Percentiles rank a stretch among this genome's conserved stretches.
Evolutionary conservation across 92 coral and sea anemone species (phyloP).

Genomic region (Phenganax subtilis): DNA sequence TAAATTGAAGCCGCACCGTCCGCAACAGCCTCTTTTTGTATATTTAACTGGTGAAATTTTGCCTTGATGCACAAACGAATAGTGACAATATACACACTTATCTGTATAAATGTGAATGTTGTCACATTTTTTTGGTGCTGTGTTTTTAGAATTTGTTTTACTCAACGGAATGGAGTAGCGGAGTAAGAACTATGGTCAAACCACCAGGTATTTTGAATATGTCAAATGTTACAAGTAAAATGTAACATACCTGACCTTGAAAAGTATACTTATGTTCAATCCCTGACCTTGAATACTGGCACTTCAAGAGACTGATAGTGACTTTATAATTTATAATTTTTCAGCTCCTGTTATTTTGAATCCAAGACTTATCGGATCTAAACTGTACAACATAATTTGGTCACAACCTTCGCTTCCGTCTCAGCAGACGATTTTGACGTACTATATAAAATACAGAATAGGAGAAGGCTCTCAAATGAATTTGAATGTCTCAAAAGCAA

Average conservation of each 20-base stretch:
- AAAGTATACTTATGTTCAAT: too few relatives aligned
- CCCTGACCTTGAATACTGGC: too few relatives aligned
- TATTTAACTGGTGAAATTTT: background rate
- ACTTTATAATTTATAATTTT: too few relatives aligned
- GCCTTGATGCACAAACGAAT: background rate
- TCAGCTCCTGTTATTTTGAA: too few relatives aligned
- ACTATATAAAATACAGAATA: too few relatives aligned
- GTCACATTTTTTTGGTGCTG: background rate
- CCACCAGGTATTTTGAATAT: background rate
- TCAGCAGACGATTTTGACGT: too few relatives aligned
- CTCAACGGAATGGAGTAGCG: conserved; percentile 23
- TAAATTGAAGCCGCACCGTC: too few relatives aligned
- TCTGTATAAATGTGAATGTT: background rate
- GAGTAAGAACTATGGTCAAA: background rate
- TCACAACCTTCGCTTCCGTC: background rate
- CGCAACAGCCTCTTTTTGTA: background rate
- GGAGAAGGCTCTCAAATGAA: background rate
- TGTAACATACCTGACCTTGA: background rate
- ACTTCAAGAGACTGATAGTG: too few relatives aligned
- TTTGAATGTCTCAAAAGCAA: background rate
- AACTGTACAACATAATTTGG: background rate
- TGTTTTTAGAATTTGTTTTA: background rate
- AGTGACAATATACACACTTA: background rate
- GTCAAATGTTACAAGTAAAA: too few relatives aligned
- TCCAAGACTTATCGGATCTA: too few relatives aligned